These are phyloP conservation scores for Leptopilina clavipes DNA, from an alignment of 1,140 invertebrate genomes.

Conservation along the genomic window DNA sequence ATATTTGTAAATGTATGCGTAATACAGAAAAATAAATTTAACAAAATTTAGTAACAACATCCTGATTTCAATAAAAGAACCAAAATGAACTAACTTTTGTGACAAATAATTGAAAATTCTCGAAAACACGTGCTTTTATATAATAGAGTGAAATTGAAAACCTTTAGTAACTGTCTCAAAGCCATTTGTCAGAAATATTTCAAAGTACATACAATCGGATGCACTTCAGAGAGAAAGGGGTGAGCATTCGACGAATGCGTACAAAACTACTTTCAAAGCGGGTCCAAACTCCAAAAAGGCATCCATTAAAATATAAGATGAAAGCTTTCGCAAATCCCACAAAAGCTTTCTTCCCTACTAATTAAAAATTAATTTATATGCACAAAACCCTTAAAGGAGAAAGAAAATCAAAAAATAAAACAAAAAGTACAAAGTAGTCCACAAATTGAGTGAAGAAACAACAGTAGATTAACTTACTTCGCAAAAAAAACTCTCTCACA, in stretches of 20 bases:
- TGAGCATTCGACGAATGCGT: neutral
- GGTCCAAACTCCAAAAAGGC: neutral
- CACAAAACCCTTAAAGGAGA: neutral
- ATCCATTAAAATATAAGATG: slow-evolving; percentile 11
- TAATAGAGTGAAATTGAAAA: neutral
- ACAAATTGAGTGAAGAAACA: too few relatives aligned
- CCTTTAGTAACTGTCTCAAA: slow-evolving; percentile 1
- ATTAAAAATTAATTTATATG: neutral
- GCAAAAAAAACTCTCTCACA: too few relatives aligned
- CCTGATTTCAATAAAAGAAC: too few relatives aligned
- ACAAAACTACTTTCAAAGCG: slow-evolving; percentile 1
- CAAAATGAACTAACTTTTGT: too few relatives aligned
- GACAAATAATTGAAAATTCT: too few relatives aligned
- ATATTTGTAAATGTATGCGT: too few relatives aligned
- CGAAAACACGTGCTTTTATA: neutral
- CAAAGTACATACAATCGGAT: neutral
- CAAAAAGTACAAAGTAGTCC: neutral
- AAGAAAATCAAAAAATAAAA: neutral
- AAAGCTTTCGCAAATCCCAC: neutral
- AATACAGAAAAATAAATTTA: too few relatives aligned
- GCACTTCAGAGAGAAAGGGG: neutral
- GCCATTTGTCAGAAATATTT: neutral
- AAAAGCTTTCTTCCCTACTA: neutral
- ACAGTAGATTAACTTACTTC: too few relatives aligned
- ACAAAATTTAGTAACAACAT: too few relatives aligned